Percentiles rank a stretch among this genome's conserved stretches.
These are phyloP conservation scores for Phania funesta DNA, from an alignment of 2,888 invertebrate genomes.

Conservation along the genomic window DNA sequence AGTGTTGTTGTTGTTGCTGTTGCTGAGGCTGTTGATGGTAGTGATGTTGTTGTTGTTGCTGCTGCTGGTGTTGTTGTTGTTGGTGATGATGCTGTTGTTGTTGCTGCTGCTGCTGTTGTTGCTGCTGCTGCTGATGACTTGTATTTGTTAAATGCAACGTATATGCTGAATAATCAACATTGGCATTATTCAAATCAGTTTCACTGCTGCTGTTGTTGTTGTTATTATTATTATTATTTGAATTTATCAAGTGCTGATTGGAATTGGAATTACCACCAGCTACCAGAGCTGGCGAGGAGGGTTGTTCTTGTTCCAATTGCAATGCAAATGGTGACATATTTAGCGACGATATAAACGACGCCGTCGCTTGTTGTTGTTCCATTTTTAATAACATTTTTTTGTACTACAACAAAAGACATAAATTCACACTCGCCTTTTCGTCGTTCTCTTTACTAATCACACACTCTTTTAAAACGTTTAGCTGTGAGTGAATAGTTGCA, in stretches of 20 bases:
- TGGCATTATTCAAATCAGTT: slow-evolving; percentile 70
- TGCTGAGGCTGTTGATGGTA: slow-evolving; percentile 73
- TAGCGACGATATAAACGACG: slow-evolving; percentile 93
- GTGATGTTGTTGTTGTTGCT: slow-evolving; percentile 74
- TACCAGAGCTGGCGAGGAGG: slow-evolving; percentile 83
- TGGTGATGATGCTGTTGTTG: slow-evolving; percentile 74
- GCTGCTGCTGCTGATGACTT: slow-evolving; percentile 71
- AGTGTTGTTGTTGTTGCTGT: slow-evolving; percentile 72
- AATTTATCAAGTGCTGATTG: slow-evolving; percentile 56
- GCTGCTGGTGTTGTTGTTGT: slow-evolving; percentile 72
- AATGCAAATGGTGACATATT: slow-evolving; percentile 93
- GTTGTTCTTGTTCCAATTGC: slow-evolving; percentile 84
- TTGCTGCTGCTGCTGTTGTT: slow-evolving; percentile 73
- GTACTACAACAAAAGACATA: slow-evolving; percentile 56
- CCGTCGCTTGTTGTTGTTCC: slow-evolving; percentile 90
- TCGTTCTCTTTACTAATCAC: background rate
- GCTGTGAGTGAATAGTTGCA: background rate
- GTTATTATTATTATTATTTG: slow-evolving; percentile 65
- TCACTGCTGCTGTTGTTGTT: slow-evolving; percentile 57
- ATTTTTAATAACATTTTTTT: slow-evolving; percentile 89
- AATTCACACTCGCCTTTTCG: slow-evolving; percentile 4
- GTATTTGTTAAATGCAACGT: slow-evolving; percentile 72
- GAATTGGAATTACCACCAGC: slow-evolving; percentile 68
- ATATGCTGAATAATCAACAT: slow-evolving; percentile 75
- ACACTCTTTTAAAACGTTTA: background rate